Evolutionary conservation across 2,888 invertebrate species (phyloP).

Genomic region (Noctua comes): DNA sequence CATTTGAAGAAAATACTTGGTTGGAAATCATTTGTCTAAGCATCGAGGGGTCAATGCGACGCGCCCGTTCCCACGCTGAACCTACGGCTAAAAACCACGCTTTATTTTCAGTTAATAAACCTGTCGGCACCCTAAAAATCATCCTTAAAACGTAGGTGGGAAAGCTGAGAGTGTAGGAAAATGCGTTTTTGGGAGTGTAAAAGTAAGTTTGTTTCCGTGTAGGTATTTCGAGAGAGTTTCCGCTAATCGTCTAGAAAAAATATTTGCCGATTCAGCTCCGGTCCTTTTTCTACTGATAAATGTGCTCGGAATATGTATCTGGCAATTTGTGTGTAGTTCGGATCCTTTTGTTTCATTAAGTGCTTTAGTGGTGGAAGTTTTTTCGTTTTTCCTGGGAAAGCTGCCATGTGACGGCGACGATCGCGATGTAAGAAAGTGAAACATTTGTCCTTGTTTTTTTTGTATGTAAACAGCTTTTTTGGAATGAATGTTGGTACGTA

Average conservation of each 20-base stretch:
- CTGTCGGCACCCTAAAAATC: constrained; percentile 55
- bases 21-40: constrained; percentile 87
- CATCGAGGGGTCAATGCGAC: constrained; percentile 87
- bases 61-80: constrained; percentile 87
- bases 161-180: constrained; percentile 17
- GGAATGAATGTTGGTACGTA: background rate
- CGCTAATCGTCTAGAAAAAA: constrained; percentile 89
- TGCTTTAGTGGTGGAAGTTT: constrained; percentile 69
- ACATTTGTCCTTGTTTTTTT: constrained; percentile 55
- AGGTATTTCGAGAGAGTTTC: constrained; percentile 86
- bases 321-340: constrained; percentile 80
- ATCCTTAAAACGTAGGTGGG: constrained; percentile 57
- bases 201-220: constrained; percentile 69
- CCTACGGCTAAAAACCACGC: constrained; percentile 71
- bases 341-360: constrained; percentile 83
- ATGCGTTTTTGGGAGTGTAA: constrained; percentile 46
- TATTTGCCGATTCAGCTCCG: constrained; percentile 86
- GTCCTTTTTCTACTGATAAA: constrained; percentile 86
- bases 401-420: constrained; percentile 65
- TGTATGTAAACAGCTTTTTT: constrained; percentile 31
- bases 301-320: constrained; percentile 85
- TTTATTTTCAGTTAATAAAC: constrained; percentile 50
- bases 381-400: constrained; percentile 70
- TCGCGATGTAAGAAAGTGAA: constrained; percentile 57
- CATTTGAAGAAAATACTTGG: constrained; percentile 83